Percentiles rank a stretch among this genome's conserved stretches.
phyloP scores from a whole-genome alignment of 2,797 vertebrate genomes.

The Acanthurus leucopareius region DNA sequence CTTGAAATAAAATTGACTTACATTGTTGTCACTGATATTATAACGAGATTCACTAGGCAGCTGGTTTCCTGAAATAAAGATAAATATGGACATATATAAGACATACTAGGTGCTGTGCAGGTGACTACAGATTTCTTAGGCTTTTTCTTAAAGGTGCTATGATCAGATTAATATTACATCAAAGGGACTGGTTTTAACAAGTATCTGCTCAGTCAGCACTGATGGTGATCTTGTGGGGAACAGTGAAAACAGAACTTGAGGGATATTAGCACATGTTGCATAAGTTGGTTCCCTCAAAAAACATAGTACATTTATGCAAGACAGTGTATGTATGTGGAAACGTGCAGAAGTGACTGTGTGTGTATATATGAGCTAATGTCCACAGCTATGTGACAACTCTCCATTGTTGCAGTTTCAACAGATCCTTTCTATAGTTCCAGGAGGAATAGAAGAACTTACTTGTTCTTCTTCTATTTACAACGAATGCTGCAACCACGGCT shows the following conservation, averaged over 20 bases:
- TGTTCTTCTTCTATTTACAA: slow-evolving; percentile 53
- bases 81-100: neutral
- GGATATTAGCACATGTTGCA: neutral
- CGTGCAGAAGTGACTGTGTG: neutral
- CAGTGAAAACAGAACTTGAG: neutral
- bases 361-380: too few species aligned
- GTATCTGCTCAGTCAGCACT: neutral
- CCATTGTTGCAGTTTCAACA: neutral
- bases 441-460: slow-evolving; percentile 52
- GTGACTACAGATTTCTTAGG: neutral
- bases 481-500: slow-evolving; percentile 28
- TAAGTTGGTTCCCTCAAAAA: slow-evolving; percentile 4
- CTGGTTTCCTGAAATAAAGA: slow-evolving; percentile 35
- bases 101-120: neutral
- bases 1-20: slow-evolving; percentile 20
- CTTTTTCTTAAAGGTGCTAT: neutral
- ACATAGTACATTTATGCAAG: slow-evolving; percentile 41
- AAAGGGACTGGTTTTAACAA: neutral
- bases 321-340: neutral
- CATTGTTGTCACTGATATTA: neutral
- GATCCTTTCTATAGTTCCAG: neutral
- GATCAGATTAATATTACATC: neutral
- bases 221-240: neutral
- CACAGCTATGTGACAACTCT: neutral
- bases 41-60: slow-evolving; percentile 5